Evolutionary conservation across 35 echinoderm and acorn worm genomes (phyloP), one percentile per base, ranked within the genome.

Genomic region (Apostichopus japonicus): DNA sequence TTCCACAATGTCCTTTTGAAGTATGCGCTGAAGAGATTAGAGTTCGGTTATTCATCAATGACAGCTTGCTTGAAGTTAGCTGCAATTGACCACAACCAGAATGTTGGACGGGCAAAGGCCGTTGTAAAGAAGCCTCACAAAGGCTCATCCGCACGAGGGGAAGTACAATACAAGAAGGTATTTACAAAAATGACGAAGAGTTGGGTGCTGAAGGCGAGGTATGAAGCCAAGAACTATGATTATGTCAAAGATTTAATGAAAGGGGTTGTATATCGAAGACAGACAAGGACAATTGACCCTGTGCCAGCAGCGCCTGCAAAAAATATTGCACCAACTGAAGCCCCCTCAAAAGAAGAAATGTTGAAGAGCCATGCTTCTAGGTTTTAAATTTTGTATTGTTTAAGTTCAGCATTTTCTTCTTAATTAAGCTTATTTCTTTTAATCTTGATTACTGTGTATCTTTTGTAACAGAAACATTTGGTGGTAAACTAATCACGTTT

Each of bases 1-100:
- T 90, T 90, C 25, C 88, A 90, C 70, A 78, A 90, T 78, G 75
- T 90, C 14, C 4, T 90, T 5, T 52, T 90, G 15, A 90, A 90
- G 55, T 90, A 90, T 90, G 88, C 75, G 9, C 88, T 71, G 21
- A 90, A 90, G 53, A 75, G 87, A 10, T 23, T 90, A 25, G 65
- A 75, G 11, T 90, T 90, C 14, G 15, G 52, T 17, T 77, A 19
- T 70, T 10, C 24, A 5, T 13, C 25, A 51, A 90, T 90, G 67
- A 25, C 16, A 17, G 67, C 88, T 15, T 2, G 88, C 5, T 54
- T 78, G 13, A 90, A 23, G 25, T 61, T 90, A 23, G 88, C 70
- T 53, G 88, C 88, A 0, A 23, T 90, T 21, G 88, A 90, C 52
- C 23, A 90, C 67, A 90, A 90, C 17, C 16, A 19, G 16, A 90